Evolutionary conservation across 2,113 vertebrate genomes (phyloP).

Genomic region (Pangasianodon gigas): DNA sequence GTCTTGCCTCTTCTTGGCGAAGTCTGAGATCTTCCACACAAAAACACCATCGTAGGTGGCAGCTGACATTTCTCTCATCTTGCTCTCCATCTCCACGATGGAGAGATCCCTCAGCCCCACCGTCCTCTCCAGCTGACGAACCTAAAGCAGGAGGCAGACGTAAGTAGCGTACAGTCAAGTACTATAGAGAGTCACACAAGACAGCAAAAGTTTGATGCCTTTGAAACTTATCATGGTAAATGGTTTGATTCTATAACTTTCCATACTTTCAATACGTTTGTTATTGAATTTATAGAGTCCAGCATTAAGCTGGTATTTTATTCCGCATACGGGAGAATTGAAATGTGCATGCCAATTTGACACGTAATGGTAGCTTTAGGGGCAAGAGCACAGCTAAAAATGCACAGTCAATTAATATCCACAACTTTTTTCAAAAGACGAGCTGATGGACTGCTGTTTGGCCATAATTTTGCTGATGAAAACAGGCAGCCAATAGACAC

Average conservation of each 20-base stretch:
- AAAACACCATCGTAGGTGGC: conserved; percentile 90
- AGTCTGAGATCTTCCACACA: conserved; percentile 94
- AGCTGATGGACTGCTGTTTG: not conserved
- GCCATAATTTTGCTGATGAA: not conserved
- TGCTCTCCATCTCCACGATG: conserved; percentile 90
- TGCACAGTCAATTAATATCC: not conserved
- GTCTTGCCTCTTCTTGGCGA: conserved; percentile 91
- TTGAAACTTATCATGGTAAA: not conserved
- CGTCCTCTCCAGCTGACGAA: conserved; percentile 93
- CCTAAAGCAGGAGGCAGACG: conserved; percentile 68
- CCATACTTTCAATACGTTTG: not conserved
- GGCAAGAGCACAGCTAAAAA: not conserved
- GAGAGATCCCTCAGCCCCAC: conserved; percentile 90
- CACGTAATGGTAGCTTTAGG: not conserved
- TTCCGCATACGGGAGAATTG: not conserved
- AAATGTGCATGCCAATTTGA: not conserved
- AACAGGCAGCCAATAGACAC: not conserved
- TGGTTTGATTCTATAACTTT: not conserved
- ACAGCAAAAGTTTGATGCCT: not conserved
- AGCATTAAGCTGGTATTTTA: not conserved
- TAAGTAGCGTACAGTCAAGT: not conserved
- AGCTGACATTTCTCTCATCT: conserved; percentile 84
- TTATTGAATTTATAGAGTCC: not conserved
- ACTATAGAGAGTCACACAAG: not conserved
- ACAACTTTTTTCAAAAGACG: not conserved